A percentile compares a stretch with the other conserved stretches of the same genome.
phyloP scores from a whole-genome alignment of 1,140 invertebrate genomes.

The Drosophila saltans region DNA sequence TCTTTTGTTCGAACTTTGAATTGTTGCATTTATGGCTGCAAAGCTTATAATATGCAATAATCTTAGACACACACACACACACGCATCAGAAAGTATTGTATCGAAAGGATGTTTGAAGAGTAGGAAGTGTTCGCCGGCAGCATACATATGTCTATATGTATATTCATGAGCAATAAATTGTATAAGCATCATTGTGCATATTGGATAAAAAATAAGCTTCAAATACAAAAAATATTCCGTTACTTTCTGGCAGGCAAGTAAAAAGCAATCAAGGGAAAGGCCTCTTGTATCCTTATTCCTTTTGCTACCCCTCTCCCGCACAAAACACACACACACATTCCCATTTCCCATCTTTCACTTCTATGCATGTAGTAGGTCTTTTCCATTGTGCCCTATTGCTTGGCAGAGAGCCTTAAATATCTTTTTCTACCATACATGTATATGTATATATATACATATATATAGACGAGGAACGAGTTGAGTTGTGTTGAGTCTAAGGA shows the following conservation, averaged over 20 bases:
- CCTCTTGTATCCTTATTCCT: conserved; percentile 34
- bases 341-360: not conserved
- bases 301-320: not conserved
- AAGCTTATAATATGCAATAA: conserved; percentile 79
- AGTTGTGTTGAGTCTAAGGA: not conserved
- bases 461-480: not conserved
- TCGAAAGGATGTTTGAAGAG: not conserved
- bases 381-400: conserved; percentile 70
- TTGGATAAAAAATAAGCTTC: conserved; percentile 79
- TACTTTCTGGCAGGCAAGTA: conserved; percentile 35
- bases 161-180: conserved; percentile 78
- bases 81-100: not conserved
- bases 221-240: conserved; percentile 76
- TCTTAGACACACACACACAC: conserved; percentile 46
- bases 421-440: conserved; percentile 49
- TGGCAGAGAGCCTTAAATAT: conserved; percentile 68
- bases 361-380: conserved; percentile 46
- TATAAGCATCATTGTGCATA: conserved; percentile 81
- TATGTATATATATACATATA: too few relatives aligned
- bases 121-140: conserved; percentile 24
- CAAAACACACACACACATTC: too few relatives aligned
- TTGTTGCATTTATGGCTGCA: conserved; percentile 60
- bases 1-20: conserved; percentile 52
- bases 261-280: conserved; percentile 28
- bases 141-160: conserved; percentile 68